Evolutionary conservation across 30 jellyfish, hydroid and myxozoan genomes (phyloP).

Genomic region (Cassiopea andromeda): DNA sequence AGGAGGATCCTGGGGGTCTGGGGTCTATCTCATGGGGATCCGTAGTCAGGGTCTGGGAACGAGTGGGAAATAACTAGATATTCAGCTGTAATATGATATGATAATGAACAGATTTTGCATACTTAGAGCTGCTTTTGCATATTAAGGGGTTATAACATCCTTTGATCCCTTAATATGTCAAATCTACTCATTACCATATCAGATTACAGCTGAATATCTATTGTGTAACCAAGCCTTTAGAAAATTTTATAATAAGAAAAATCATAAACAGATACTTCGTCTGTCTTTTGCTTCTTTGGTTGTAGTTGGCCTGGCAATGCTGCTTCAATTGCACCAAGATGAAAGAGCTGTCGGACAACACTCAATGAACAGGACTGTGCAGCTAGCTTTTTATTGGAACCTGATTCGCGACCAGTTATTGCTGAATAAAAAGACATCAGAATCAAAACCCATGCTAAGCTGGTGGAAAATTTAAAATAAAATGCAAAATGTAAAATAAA

Average conservation of each 20-base stretch:
- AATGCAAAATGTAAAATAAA: too few relatives aligned
- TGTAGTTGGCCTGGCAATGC: slow-evolving; percentile 98
- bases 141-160: too few relatives aligned
- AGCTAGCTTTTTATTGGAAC: slow-evolving; percentile 89
- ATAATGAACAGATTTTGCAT: neutral
- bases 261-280: slow-evolving; percentile 62
- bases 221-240: neutral
- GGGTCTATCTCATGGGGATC: neutral
- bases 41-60: neutral
- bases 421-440: slow-evolving; percentile 22
- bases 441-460: neutral
- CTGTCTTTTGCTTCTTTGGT: slow-evolving; percentile 75
- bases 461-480: too few relatives aligned
- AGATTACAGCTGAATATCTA: too few relatives aligned
- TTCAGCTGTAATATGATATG: too few relatives aligned
- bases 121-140: too few relatives aligned
- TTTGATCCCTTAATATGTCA: too few relatives aligned
- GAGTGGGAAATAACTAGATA: neutral
- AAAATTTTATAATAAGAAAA: neutral
- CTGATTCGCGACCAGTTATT: slow-evolving; percentile 88
- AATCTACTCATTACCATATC: too few relatives aligned
- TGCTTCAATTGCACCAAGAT: slow-evolving; percentile 92
- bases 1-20: neutral
- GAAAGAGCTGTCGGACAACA: slow-evolving; percentile 93
- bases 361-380: slow-evolving; percentile 97